Percentiles rank a stretch among this genome's conserved stretches.
phyloP scores from a whole-genome alignment of 2,797 vertebrate genomes.

The Rachycentron canadum region DNA sequence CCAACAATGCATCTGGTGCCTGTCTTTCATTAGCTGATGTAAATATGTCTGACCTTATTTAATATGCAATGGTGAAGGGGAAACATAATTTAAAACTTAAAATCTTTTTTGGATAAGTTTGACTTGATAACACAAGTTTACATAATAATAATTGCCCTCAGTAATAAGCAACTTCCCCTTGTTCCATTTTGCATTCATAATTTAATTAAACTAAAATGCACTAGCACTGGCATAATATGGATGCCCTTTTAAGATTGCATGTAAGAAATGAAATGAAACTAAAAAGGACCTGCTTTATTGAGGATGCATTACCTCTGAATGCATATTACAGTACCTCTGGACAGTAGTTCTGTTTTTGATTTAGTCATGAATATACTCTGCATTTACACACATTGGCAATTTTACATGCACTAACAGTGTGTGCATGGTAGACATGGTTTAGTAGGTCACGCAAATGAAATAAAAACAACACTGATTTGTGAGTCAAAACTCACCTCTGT shows the following conservation, averaged over 20 bases:
- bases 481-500: conserved; percentile 1
- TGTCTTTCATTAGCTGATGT: conserved; percentile 48
- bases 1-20: conserved; percentile 34
- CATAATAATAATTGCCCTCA: conserved; percentile 33
- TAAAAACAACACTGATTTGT: background rate
- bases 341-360: conserved; percentile 21
- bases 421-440: background rate
- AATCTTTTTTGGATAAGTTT: conserved; percentile 24
- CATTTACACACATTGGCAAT: conserved; percentile 17
- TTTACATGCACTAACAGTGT: background rate
- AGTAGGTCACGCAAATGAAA: background rate
- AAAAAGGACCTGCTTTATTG: conserved; percentile 8
- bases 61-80: background rate
- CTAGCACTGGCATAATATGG: background rate
- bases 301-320: conserved; percentile 23
- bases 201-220: conserved; percentile 55
- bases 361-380: conserved; percentile 6
- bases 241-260: conserved; percentile 1
- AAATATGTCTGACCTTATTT: conserved; percentile 28
- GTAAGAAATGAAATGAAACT: conserved; percentile 35
- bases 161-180: conserved; percentile 17
- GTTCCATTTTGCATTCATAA: conserved; percentile 41
- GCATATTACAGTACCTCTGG: background rate
- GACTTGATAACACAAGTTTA: conserved; percentile 14
- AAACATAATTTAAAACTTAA: conserved; percentile 12